Conservation (phyloP, 2,888 invertebrate species). For the Chalcosyrphus nemorum region DNA sequence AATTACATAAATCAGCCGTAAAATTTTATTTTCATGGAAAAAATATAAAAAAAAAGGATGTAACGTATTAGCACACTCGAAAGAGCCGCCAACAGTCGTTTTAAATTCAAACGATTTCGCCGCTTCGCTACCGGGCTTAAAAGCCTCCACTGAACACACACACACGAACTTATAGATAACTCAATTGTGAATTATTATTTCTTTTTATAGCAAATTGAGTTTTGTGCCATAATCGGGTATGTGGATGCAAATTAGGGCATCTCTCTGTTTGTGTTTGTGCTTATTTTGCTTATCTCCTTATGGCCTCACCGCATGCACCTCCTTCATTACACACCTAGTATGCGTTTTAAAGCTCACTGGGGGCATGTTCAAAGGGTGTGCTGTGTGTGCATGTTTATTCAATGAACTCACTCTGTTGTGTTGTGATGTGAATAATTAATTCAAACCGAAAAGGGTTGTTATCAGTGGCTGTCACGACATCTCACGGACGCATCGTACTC, state of each 20-base stretch:
- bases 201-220: conserved; percentile 36
- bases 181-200: conserved; percentile 25
- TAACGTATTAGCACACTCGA: conserved; percentile 49
- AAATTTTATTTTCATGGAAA: conserved; percentile 16
- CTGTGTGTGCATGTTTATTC: background rate
- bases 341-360: background rate
- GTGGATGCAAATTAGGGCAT: conserved; percentile 48
- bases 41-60: background rate
- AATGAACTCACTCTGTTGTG: conserved; percentile 23
- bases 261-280: background rate
- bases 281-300: conserved; percentile 5
- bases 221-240: conserved; percentile 37
- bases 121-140: background rate
- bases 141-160: too few relatives aligned
- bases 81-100: conserved; percentile 35
- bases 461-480: conserved; percentile 42
- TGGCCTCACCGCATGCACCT: conserved; percentile 18
- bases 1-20: conserved; percentile 56
- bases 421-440: conserved; percentile 65
- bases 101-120: background rate
- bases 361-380: conserved; percentile 27
- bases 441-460: conserved; percentile 44
- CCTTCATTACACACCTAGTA: too few relatives aligned
- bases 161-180: background rate
- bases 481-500: conserved; percentile 54